Evolutionary conservation across 2,797 vertebrate species (phyloP), one percentile per base, ranked within the genome.

Genomic region (Gadopsis bispinosus): DNA sequence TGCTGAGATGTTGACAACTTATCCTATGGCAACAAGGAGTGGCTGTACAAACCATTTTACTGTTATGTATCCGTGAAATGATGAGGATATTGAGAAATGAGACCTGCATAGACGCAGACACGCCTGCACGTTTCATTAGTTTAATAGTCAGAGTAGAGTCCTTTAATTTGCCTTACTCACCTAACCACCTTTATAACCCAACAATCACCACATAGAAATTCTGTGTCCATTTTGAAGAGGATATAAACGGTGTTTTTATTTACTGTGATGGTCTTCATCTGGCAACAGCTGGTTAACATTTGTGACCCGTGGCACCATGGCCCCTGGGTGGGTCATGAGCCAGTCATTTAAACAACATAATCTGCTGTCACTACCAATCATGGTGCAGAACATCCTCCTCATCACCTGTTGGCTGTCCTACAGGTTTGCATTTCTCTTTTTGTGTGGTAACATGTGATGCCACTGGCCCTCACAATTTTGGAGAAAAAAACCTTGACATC

Each of bases 11-110:
- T 54, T 75, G 66, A 83, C 66, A 77, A 17, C 56, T 56, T 45
- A 35, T 83, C 39, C 75, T 50, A 60, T 73, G 37, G 69, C 64
- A 83, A 87, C 83, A 50, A 65, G 73, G 76, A 70, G 71, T 54
- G 75, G 77, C 74, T 51, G 50, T 63, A 12, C 48, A 81, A 81
- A 77, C 69, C 47, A 29, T 77, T 50, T 73, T 41, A 56, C 53
- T 63, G 39, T 43, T 73, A 50, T 58, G 53, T 43, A 33, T 62
- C 50, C 54, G 45, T 72, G 72, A 73, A 78, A 67, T 54, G 2
- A 35, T 35, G 35, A 35, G 7, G 35, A 39, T 39, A 39, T 39
- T 39, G 39, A 20, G 17, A 54, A 56, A 14, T 59, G 13, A 75
- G 17, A 66, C 37, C 19, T 29, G 35, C 63, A 66, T 31, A 35